Evolutionary conservation across 2,113 vertebrate genomes (phyloP).

Genomic region (Podiceps cristatus): DNA sequence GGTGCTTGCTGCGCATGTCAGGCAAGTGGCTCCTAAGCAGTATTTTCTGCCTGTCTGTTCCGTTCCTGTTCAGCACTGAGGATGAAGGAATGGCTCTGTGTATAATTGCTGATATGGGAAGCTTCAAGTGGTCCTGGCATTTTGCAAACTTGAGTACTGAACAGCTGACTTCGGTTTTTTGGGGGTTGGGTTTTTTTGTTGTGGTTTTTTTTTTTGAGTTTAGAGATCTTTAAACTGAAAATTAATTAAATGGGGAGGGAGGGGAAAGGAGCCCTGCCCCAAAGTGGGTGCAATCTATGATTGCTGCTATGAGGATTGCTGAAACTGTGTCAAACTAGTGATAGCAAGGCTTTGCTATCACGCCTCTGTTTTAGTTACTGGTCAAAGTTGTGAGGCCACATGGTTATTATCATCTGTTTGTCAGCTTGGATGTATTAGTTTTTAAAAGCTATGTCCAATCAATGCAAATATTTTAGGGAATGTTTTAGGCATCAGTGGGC

Average conservation of each 20-base stretch:
- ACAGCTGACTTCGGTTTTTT: neutral
- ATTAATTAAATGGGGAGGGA: neutral
- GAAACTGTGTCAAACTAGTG: neutral
- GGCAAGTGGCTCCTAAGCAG: neutral
- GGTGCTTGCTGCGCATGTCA: neutral
- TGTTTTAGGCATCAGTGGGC: neutral
- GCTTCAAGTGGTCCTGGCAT: neutral
- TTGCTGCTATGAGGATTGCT: neutral
- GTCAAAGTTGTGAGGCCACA: neutral
- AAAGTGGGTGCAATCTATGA: neutral
- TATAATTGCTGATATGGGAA: neutral
- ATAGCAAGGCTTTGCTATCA: neutral
- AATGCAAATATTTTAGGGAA: neutral
- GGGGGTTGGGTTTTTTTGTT: too few species aligned
- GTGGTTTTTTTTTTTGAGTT: neutral
- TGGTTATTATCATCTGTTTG: neutral
- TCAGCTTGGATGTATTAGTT: neutral
- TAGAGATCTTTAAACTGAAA: neutral
- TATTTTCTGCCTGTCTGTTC: neutral
- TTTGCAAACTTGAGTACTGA: neutral
- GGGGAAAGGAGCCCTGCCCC: neutral
- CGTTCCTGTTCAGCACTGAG: neutral
- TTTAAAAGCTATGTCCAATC: constrained; percentile 11
- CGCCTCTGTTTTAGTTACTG: neutral
- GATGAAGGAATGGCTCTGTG: neutral